A percentile compares a stretch with the other conserved stretches of the same genome.
Conservation (phyloP, 2,113 vertebrate species). For the Nibea coibor region DNA sequence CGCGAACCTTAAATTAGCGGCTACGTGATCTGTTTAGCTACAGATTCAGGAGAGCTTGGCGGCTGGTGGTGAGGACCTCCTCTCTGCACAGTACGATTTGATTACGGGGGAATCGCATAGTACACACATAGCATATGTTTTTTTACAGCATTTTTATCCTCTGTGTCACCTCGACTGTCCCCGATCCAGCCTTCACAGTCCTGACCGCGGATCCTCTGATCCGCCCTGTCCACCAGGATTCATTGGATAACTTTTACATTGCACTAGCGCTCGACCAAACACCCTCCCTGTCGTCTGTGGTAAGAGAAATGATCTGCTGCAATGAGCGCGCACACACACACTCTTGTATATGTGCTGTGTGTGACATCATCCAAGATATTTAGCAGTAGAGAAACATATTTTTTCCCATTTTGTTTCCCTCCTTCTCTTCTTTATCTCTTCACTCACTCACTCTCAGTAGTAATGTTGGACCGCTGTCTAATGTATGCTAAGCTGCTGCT, state of each 20-base stretch:
- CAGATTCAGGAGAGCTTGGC: conserved; percentile 16
- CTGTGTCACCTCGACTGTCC: conserved; percentile 28
- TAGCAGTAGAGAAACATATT: neutral
- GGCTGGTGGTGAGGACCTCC: neutral
- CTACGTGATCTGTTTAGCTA: conserved; percentile 29
- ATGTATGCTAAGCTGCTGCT: conserved; percentile 86
- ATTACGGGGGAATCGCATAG: neutral
- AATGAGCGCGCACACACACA: neutral
- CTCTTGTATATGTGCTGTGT: neutral
- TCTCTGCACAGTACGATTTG: neutral
- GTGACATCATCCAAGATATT: conserved; percentile 24
- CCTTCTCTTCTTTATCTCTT: neutral
- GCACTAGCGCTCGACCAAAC: neutral
- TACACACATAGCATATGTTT: conserved; percentile 7
- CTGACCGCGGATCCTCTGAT: conserved; percentile 22
- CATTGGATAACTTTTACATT: conserved; percentile 24
- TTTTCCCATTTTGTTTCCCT: neutral
- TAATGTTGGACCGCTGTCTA: conserved; percentile 79
- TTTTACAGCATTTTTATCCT: conserved; percentile 28
- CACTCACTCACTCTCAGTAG: conserved; percentile 44
- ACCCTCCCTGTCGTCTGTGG: neutral
- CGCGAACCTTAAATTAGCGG: conserved; percentile 6
- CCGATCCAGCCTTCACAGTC: neutral
- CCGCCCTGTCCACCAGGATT: conserved; percentile 22
- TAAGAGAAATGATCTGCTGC: conserved; percentile 26